Conservation (phyloP, 2,797 vertebrate species). For the Falco concolor region DNA sequence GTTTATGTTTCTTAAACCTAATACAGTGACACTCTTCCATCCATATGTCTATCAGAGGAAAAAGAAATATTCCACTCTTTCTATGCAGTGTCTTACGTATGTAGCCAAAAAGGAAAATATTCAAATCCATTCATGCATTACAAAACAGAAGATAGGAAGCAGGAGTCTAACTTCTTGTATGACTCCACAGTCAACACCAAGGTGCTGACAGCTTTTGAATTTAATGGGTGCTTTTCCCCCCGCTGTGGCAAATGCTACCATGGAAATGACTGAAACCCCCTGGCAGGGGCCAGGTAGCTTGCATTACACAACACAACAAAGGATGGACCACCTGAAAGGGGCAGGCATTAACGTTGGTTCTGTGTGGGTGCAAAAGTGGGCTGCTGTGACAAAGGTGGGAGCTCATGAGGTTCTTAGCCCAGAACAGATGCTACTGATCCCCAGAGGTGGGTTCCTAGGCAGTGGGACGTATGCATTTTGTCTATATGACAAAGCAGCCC, state of each 20-base stretch:
- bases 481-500: background rate
- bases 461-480: background rate
- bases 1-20: background rate
- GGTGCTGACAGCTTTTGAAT: background rate
- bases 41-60: background rate
- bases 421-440: background rate
- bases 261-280: background rate
- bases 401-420: background rate
- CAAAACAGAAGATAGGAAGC: background rate
- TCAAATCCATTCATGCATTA: background rate
- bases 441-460: background rate
- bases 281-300: background rate
- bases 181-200: background rate
- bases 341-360: accelerated
- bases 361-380: accelerated
- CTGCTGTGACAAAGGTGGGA: background rate
- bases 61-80: background rate
- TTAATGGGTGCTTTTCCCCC: background rate
- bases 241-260: background rate
- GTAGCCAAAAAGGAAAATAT: background rate
- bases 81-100: background rate
- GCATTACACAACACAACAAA: background rate
- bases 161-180: background rate
- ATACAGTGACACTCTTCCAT: background rate
- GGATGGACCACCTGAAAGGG: background rate